phyloP scores from a whole-genome alignment of 2,888 invertebrate genomes.

The Hoplodrina blanda region DNA sequence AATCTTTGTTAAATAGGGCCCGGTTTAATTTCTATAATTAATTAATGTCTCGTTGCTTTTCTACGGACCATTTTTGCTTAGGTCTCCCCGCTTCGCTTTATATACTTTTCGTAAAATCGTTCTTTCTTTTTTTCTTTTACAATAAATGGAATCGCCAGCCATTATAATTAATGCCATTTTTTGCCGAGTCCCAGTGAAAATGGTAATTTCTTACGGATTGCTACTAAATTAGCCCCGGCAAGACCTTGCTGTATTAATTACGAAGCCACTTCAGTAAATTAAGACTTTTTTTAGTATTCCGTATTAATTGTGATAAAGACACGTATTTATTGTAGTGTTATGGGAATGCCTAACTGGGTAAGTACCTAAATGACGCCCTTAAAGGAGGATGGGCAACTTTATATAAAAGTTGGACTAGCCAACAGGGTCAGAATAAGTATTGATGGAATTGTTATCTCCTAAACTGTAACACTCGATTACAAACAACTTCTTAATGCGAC shows the following conservation, averaged over 20 bases:
- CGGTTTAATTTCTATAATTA: conserved; percentile 1
- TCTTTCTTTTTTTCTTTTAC: conserved; percentile 30
- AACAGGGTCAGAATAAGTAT: too few relatives aligned
- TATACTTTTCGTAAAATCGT: conserved; percentile 15
- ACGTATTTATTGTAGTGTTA: neutral
- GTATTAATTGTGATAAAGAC: conserved; percentile 49
- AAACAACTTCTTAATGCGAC: too few relatives aligned
- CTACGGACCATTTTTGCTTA: too few relatives aligned
- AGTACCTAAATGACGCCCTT: too few relatives aligned
- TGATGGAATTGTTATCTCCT: too few relatives aligned
- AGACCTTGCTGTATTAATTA: conserved; percentile 56
- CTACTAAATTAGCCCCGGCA: conserved; percentile 61
- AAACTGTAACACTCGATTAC: too few relatives aligned
- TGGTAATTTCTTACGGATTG: conserved; percentile 69
- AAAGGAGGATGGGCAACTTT: too few relatives aligned
- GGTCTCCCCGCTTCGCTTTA: too few relatives aligned
- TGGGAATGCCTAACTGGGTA: neutral
- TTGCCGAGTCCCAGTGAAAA: conserved; percentile 64
- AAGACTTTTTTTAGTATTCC: conserved; percentile 53
- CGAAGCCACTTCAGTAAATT: conserved; percentile 56
- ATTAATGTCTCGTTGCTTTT: neutral
- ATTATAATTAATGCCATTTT: conserved; percentile 69
- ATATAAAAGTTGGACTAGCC: too few relatives aligned
- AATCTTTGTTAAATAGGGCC: too few relatives aligned
- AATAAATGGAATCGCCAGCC: conserved; percentile 36